A percentile compares a stretch with the other conserved stretches of the same genome.
These are phyloP conservation scores for Lycodopsis pacificus DNA, from an alignment of 2,797 vertebrate genomes.

Conservation along the genomic window DNA sequence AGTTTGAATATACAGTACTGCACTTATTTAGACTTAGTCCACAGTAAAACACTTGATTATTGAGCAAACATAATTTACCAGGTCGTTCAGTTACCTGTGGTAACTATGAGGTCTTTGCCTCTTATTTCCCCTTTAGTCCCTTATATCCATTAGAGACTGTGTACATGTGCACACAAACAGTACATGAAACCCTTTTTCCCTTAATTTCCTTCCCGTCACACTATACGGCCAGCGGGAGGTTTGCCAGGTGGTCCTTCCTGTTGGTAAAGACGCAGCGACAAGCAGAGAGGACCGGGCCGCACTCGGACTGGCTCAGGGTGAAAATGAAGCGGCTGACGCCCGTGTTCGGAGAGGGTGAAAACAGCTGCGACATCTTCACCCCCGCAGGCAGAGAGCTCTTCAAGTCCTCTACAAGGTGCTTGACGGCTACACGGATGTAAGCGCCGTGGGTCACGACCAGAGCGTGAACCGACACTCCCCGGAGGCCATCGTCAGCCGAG, in stretches of 20 bases:
- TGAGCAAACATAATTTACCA: slow-evolving; percentile 21
- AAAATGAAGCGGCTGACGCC: slow-evolving; percentile 91
- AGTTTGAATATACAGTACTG: slow-evolving; percentile 27
- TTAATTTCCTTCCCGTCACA: neutral
- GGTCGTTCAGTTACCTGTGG: slow-evolving; percentile 29
- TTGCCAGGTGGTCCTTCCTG: slow-evolving; percentile 88
- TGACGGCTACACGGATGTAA: slow-evolving; percentile 90
- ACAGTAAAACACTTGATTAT: slow-evolving; percentile 27
- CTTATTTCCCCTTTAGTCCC: slow-evolving; percentile 23
- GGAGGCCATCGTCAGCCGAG: slow-evolving; percentile 41
- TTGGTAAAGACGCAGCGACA: slow-evolving; percentile 91
- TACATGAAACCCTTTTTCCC: neutral
- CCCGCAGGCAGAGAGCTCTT: slow-evolving; percentile 84
- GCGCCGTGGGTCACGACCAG: slow-evolving; percentile 94
- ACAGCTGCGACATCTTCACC: slow-evolving; percentile 85
- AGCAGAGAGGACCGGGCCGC: slow-evolving; percentile 69
- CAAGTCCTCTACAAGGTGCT: slow-evolving; percentile 90
- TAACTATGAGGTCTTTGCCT: slow-evolving; percentile 27
- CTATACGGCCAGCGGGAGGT: slow-evolving; percentile 52
- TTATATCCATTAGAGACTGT: neutral
- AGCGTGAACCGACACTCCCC: slow-evolving; percentile 77
- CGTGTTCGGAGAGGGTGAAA: slow-evolving; percentile 92
- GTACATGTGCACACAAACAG: neutral
- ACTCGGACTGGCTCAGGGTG: slow-evolving; percentile 72
- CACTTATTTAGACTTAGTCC: slow-evolving; percentile 16